These are phyloP conservation scores for Hyposoter dolosus DNA, from an alignment of 2,888 invertebrate genomes.

Conservation along the genomic window DNA sequence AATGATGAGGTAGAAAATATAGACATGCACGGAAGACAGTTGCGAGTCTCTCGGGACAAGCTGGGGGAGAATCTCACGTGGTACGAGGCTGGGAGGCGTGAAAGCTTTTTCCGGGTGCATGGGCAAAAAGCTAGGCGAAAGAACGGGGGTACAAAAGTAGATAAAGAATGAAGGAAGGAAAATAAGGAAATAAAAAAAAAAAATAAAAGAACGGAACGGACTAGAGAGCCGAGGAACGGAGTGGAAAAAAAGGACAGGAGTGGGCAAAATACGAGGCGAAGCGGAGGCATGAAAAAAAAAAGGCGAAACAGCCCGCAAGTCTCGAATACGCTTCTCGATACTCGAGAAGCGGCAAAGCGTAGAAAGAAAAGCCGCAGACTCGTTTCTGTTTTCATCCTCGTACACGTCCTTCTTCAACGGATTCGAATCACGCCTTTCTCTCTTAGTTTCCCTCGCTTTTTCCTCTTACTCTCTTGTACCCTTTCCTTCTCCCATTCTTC, in stretches of 20 bases:
- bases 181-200: conserved; percentile 35
- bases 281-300: conserved; percentile 1
- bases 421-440: conserved; percentile 80
- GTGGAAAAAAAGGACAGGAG: conserved; percentile 36
- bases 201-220: conserved; percentile 22
- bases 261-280: neutral
- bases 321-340: conserved; percentile 66
- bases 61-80: conserved; percentile 27
- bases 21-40: neutral
- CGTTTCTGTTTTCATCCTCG: conserved; percentile 57
- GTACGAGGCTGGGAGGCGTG: conserved; percentile 13
- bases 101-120: conserved; percentile 29
- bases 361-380: conserved; percentile 62
- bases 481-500: conserved; percentile 29
- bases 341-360: conserved; percentile 61
- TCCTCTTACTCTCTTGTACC: conserved; percentile 31
- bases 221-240: conserved; percentile 11
- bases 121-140: conserved; percentile 29
- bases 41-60: conserved; percentile 39
- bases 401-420: conserved; percentile 65
- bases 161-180: conserved; percentile 37
- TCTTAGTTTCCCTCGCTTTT: conserved; percentile 17
- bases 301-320: conserved; percentile 60
- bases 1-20: conserved; percentile 39
- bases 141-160: conserved; percentile 37